Evolutionary conservation across 2,797 vertebrate species (phyloP).

Genomic region (Clarias platycephalus): DNA sequence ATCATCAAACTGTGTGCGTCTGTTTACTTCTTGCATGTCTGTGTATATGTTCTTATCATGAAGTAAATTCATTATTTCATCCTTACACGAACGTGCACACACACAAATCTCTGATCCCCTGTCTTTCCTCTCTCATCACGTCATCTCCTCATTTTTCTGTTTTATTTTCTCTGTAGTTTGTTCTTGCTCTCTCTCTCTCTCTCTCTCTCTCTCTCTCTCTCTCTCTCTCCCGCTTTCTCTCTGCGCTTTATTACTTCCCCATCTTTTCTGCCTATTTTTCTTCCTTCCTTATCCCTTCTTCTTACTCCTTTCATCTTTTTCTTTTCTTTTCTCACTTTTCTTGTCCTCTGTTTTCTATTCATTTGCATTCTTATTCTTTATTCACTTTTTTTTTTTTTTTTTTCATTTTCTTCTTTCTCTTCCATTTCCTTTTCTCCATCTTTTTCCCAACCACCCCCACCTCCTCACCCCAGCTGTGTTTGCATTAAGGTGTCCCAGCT

Average conservation of each 20-base stretch:
- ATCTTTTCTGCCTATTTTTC: neutral
- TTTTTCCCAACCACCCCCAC: neutral
- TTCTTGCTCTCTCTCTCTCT: too few relatives aligned
- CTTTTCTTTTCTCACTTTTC: neutral
- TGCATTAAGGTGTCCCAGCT: constrained; percentile 29
- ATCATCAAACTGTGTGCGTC: too few relatives aligned
- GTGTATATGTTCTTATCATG: neutral
- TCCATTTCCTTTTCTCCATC: neutral
- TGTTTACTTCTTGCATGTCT: too few relatives aligned
- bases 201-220: neutral
- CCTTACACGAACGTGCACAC: neutral
- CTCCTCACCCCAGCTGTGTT: constrained; percentile 1
- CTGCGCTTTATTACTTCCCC: neutral
- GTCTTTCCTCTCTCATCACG: neutral
- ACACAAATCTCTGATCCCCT: neutral
- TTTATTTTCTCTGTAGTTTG: neutral
- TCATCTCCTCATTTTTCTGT: neutral
- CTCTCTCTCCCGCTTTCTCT: neutral
- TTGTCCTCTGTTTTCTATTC: neutral
- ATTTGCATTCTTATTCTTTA: neutral
- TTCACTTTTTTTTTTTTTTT: neutral
- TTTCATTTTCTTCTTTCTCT: neutral
- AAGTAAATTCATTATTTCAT: neutral
- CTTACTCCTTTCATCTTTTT: neutral
- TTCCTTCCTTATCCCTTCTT: too few relatives aligned